phyloP scores from a whole-genome alignment of 1,140 invertebrate species.

The Caenorhabditis brenneri region DNA sequence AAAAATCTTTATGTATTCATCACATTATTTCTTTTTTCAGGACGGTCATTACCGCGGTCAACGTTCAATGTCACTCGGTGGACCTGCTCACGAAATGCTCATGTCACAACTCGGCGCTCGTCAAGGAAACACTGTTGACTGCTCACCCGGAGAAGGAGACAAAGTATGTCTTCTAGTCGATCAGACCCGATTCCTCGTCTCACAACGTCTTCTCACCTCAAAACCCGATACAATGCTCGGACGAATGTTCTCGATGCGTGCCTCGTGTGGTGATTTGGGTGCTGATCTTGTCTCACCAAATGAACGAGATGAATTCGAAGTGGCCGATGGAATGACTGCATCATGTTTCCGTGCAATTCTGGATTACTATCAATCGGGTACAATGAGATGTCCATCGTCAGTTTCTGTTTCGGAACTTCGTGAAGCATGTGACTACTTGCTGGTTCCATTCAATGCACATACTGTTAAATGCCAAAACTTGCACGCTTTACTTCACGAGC shows the following conservation, averaged over 20 bases:
- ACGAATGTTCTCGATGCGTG: conserved; percentile 64
- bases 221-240: conserved; percentile 71
- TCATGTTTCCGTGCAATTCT: conserved; percentile 92
- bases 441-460: conserved; percentile 94
- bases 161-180: conserved; percentile 67
- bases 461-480: conserved; percentile 79
- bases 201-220: conserved; percentile 62
- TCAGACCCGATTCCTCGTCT: conserved; percentile 68
- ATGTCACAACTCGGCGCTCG: conserved; percentile 56
- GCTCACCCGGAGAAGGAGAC: conserved; percentile 62
- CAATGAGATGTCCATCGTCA: conserved; percentile 46
- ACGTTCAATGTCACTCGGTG: conserved; percentile 68
- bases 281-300: conserved; percentile 76
- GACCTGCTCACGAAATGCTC: conserved; percentile 68
- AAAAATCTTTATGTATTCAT: no score
- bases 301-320: conserved; percentile 93
- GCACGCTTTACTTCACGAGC: conserved; percentile 84
- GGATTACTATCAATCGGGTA: conserved; percentile 51
- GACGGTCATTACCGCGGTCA: conserved; percentile 63
- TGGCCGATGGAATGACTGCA: conserved; percentile 96
- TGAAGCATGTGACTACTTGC: conserved; percentile 96
- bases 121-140: conserved; percentile 65
- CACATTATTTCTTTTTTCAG: no score
- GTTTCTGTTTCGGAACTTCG: conserved; percentile 70
- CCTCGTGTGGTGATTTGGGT: conserved; percentile 14